phyloP scores from a whole-genome alignment of 1,140 invertebrate genomes.

The Protaetia brevitarsis region DNA sequence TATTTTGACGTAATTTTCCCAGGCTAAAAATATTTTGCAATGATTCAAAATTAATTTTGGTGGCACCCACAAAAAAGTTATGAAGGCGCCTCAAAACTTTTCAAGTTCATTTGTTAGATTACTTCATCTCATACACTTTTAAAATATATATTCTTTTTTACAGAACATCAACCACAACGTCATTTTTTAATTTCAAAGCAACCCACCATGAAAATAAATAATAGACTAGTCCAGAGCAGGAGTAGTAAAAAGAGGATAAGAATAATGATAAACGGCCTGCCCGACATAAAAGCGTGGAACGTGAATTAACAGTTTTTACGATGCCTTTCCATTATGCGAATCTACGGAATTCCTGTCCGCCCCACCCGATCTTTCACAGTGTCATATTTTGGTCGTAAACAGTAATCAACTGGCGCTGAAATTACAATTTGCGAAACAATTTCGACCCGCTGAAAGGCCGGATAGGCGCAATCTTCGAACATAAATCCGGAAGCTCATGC shows the following conservation, averaged over 20 bases:
- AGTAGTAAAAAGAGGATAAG: neutral
- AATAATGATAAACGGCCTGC: neutral
- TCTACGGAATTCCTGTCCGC: neutral
- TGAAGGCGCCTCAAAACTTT: too few relatives aligned
- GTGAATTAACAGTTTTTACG: slow-evolving; percentile 1
- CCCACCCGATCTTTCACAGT: neutral
- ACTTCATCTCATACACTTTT: too few relatives aligned
- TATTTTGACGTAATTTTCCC: too few relatives aligned
- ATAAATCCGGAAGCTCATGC: too few relatives aligned
- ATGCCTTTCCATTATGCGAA: neutral
- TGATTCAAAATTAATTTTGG: too few relatives aligned
- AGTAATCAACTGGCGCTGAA: neutral
- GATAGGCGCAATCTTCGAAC: too few relatives aligned
- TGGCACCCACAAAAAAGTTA: too few relatives aligned
- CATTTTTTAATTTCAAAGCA: neutral
- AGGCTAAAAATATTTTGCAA: too few relatives aligned
- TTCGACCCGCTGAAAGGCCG: too few relatives aligned
- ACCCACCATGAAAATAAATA: neutral
- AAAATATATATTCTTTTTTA: neutral
- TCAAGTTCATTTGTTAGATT: too few relatives aligned
- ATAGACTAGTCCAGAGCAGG: neutral
- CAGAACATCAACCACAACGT: neutral
- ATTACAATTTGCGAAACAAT: neutral
- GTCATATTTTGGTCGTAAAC: neutral
- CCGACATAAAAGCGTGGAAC: neutral